Evolutionary conservation across 2,888 invertebrate genomes (phyloP).

Genomic region (Melitaea athalia): DNA sequence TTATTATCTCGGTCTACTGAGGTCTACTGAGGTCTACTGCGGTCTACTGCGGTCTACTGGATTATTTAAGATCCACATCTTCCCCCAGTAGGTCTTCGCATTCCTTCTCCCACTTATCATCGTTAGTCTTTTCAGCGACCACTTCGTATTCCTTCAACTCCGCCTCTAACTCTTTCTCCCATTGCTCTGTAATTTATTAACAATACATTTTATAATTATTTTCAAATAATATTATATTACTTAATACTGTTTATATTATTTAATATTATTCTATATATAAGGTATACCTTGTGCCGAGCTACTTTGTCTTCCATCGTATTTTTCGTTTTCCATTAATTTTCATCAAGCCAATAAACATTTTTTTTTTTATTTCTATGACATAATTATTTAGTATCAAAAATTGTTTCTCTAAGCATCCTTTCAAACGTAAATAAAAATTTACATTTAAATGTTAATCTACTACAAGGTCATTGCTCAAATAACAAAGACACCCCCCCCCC

Average conservation of each 20-base stretch:
- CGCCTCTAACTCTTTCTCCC: slow-evolving; percentile 97
- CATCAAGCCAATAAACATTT: background rate
- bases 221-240: background rate
- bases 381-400: background rate
- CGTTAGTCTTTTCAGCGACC: slow-evolving; percentile 80
- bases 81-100: slow-evolving; percentile 86
- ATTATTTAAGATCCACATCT: slow-evolving; percentile 81
- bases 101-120: slow-evolving; percentile 86
- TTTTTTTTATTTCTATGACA: background rate
- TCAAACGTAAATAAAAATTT: too few relatives aligned
- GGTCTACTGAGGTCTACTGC: slow-evolving; percentile 29
- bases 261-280: background rate
- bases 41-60: slow-evolving; percentile 37
- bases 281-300: background rate
- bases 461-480: too few relatives aligned
- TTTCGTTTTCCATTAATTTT: background rate
- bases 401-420: too few relatives aligned
- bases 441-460: too few relatives aligned
- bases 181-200: slow-evolving; percentile 87
- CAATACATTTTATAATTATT: background rate
- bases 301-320: background rate
- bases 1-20: slow-evolving; percentile 18
- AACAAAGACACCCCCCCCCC: too few relatives aligned
- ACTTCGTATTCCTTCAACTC: slow-evolving; percentile 98
- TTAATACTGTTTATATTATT: too few relatives aligned